phyloP scores from a whole-genome alignment of 2,888 invertebrate genomes.

The Drosophila affinis region DNA sequence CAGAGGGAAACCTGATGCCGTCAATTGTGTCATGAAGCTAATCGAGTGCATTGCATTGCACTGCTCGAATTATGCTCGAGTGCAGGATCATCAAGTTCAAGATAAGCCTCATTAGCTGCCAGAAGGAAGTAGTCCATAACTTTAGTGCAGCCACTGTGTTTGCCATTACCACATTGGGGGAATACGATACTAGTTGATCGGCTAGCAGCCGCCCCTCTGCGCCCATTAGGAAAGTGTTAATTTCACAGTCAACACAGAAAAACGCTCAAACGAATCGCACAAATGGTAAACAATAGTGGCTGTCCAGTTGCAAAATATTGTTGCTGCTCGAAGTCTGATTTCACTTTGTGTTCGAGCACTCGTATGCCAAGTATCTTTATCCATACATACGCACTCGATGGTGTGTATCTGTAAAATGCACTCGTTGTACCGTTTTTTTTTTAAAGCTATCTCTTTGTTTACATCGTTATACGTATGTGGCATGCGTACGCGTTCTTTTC shows the following conservation, averaged over 20 bases:
- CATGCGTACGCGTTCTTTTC: conserved; percentile 52
- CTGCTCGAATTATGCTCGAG: conserved; percentile 31
- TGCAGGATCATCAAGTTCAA: conserved; percentile 60
- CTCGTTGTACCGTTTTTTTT: conserved; percentile 21
- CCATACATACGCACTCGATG: background rate
- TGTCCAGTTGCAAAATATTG: conserved; percentile 50
- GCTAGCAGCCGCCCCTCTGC: conserved; percentile 23
- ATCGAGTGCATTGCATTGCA: conserved; percentile 15
- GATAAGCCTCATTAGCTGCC: conserved; percentile 6
- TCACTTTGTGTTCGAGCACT: conserved; percentile 24
- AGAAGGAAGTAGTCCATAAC: conserved; percentile 38
- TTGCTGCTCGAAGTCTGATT: conserved; percentile 36
- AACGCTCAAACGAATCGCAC: conserved; percentile 35
- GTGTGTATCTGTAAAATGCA: conserved; percentile 17
- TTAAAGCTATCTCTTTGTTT: conserved; percentile 50
- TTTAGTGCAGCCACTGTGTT: background rate
- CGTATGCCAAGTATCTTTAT: conserved; percentile 13
- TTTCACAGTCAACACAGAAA: conserved; percentile 47
- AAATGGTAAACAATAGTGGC: conserved; percentile 39
- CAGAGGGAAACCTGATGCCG: background rate
- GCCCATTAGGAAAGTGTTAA: conserved; percentile 59
- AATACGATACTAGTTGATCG: conserved; percentile 25
- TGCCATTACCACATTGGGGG: conserved; percentile 22
- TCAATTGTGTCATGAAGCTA: conserved; percentile 50
- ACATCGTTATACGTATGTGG: conserved; percentile 32